Evolutionary conservation across 2,113 vertebrate species (phyloP).

Genomic region (Poeciliopsis retropinna): DNA sequence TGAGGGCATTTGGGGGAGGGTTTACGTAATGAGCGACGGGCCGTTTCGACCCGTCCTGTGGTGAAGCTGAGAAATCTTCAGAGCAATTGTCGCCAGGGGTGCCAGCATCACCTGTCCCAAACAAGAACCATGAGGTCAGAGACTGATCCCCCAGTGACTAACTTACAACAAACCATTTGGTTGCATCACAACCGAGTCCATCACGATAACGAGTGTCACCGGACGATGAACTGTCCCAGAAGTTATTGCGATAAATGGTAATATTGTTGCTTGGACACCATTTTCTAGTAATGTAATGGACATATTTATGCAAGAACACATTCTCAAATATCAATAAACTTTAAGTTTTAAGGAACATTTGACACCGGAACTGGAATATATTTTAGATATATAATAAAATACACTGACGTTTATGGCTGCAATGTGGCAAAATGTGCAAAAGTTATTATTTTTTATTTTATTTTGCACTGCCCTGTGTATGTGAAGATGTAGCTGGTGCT

Average conservation of each 20-base stretch:
- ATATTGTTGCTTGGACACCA: too few relatives aligned
- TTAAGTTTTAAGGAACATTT: too few relatives aligned
- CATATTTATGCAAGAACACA: too few relatives aligned
- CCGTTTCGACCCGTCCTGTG: constrained; percentile 87
- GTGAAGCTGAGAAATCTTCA: constrained; percentile 92
- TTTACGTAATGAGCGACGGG: constrained; percentile 92
- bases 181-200: too few relatives aligned
- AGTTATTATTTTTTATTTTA: too few relatives aligned
- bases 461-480: neutral
- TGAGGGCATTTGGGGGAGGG: neutral
- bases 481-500: neutral
- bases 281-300: too few relatives aligned
- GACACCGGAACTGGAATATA: too few relatives aligned
- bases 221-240: too few relatives aligned
- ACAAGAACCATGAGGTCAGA: constrained; percentile 17
- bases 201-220: too few relatives aligned
- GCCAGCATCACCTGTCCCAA: constrained; percentile 88
- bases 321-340: too few relatives aligned
- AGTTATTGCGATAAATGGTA: too few relatives aligned
- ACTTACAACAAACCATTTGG: neutral
- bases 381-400: neutral
- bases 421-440: neutral
- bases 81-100: constrained; percentile 89
- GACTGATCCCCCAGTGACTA: neutral
- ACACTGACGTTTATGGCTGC: too few relatives aligned